Evolutionary conservation across 1,140 invertebrate genomes (phyloP), one percentile per base, ranked within the genome.

Genomic region (Zophobas atratus): DNA sequence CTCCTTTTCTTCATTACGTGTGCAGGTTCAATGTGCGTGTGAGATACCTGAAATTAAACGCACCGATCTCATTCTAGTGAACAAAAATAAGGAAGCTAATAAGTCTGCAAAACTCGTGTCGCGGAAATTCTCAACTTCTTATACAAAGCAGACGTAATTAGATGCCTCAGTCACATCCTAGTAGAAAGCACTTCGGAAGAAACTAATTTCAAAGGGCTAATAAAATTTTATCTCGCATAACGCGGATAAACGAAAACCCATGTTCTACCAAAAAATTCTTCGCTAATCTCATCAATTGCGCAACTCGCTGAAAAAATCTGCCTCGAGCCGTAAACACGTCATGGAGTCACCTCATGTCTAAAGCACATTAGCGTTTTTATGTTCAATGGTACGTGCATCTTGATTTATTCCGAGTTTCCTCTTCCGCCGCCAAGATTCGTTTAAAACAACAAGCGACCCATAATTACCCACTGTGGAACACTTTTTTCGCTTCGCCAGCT

Each of bases 1-100:
- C 94, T 97, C 72, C 96, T 88, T 86, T 95, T 96, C 81, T 91
- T 93, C 79, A 97, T 91, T 80, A 93, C 86, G 87, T 97, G 95
- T 38, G 87, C 87, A 1, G 92, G 90, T 79, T 95, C 95, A 79
- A 97, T 91, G 85, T 95, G 92, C 75, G 94, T 94, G 83, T 95
- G 92, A 51, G 97, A 89, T 41, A 97, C 92, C 95, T 97, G 89
- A 70, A 72, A 67, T 57, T 20, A 41, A 76, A 39, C 3, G 8
- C 34, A 32, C 53, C 36, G 20, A 77, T 49, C 33, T 49, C 67
- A 70, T 70, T 4, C 4, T 34, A 41, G 36, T 3, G 6, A 38
- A 60, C 56, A 74, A 73, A 32, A 63, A 46, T 51, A 49, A 51
- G 36, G 43, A 39, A 72, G 48, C n/a, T 51, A 51, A 51, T 51